Evolutionary conservation across 2,888 invertebrate species (phyloP).

Genomic region (Julus scanicus): DNA sequence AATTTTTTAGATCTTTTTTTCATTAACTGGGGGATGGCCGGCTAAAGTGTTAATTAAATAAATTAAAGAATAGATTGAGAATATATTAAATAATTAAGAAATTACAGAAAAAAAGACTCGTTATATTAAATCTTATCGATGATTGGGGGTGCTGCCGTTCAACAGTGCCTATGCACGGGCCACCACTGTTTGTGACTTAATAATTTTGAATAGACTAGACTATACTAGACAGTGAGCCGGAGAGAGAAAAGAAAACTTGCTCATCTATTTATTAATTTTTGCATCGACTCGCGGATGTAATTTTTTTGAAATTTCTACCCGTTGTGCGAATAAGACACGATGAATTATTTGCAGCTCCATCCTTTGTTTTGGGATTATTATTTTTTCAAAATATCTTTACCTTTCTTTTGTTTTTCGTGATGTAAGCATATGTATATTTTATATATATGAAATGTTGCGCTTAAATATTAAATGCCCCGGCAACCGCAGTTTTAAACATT

Average conservation of each 20-base stretch:
- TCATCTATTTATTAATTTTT: neutral
- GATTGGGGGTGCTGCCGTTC: too few species aligned
- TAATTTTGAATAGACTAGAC: too few species aligned
- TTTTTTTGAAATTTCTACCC: neutral
- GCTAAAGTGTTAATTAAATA: too few species aligned
- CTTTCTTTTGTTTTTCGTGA: neutral
- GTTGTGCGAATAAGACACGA: neutral
- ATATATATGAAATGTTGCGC: neutral
- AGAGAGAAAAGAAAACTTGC: neutral
- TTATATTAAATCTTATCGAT: too few species aligned
- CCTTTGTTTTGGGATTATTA: neutral
- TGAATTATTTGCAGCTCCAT: neutral
- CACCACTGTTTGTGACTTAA: too few species aligned
- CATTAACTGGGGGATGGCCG: too few species aligned
- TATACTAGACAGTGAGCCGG: too few species aligned
- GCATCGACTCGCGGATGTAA: neutral
- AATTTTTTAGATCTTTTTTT: too few species aligned
- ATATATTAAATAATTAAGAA: too few species aligned
- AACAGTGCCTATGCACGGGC: too few species aligned
- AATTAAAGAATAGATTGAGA: too few species aligned
- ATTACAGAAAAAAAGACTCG: too few species aligned
- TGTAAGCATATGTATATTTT: neutral
- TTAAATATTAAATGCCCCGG: neutral
- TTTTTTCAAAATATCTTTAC: neutral
- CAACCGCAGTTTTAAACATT: neutral